A percentile compares a stretch with the other conserved stretches of the same genome.
phyloP scores from a whole-genome alignment of 2,888 invertebrate species.

The Coenonympha glycerion region DNA sequence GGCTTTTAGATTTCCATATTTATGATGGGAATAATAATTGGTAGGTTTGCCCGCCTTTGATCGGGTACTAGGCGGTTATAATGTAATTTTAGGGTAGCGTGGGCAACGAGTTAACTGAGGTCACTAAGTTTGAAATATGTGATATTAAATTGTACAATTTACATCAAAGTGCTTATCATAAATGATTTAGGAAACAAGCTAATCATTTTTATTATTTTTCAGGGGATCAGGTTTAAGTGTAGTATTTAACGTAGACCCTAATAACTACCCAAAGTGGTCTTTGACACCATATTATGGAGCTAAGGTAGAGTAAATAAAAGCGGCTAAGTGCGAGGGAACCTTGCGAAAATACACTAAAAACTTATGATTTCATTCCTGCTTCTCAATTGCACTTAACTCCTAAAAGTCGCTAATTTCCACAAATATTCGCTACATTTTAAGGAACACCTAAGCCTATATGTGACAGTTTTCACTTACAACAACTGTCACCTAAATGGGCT shows the following conservation, averaged over 20 bases:
- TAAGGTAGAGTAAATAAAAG: slow-evolving; percentile 41
- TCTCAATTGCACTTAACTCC: too few species aligned
- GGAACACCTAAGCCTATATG: too few species aligned
- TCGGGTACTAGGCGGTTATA: neutral
- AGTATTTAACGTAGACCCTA: slow-evolving; percentile 49
- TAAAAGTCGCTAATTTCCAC: too few species aligned
- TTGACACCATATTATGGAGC: slow-evolving; percentile 36
- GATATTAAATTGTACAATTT: too few species aligned
- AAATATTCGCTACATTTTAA: too few species aligned
- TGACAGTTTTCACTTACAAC: too few species aligned
- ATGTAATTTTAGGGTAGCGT: neutral
- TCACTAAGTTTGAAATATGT: too few species aligned
- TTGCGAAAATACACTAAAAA: neutral
- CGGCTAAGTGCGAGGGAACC: neutral
- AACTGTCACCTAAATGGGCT: too few species aligned
- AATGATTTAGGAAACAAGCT: too few species aligned
- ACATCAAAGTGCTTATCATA: too few species aligned
- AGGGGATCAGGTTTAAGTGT: slow-evolving; percentile 53
- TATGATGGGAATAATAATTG: neutral
- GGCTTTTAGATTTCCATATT: neutral
- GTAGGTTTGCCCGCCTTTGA: neutral
- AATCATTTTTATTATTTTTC: slow-evolving; percentile 26
- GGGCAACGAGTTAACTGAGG: neutral
- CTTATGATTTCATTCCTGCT: too few species aligned
- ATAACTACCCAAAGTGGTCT: slow-evolving; percentile 50